Base-by-base conservation (phyloP, 1,140 invertebrate genomes). In the Diachasma alloeum region DNA sequence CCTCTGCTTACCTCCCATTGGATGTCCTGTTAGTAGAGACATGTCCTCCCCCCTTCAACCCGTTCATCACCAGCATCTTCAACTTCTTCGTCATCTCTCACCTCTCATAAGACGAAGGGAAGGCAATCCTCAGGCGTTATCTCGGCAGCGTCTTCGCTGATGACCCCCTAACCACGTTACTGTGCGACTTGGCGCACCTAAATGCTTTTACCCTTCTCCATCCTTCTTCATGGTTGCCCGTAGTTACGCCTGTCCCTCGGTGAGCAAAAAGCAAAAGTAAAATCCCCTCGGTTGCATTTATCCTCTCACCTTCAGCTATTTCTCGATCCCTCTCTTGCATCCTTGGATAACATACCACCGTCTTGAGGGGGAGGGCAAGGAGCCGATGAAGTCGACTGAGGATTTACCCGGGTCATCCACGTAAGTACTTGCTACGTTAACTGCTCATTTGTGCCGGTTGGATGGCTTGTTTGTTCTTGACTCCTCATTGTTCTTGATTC, bases 121-220 rank as follows among this genome's bases (percentile, higher is more conserved):
- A 22, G 13, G 48, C 48, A 56, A 56, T 56, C 48, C 48, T 22
- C 4, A 19, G 48, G n/a, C 70, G 67, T 78, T 80, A 74, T 70
- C 78, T 67, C 75, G 24, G 68, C 72, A 71, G 74, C 67, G 76
- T 76, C 79, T 78, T 75, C 80, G 81, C 81, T 83, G 83, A 84
- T 84, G 83, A 84, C 80, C 81, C 81, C 81, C 81, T 82, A 83
- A 81, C 83, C 81, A 82, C 76, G 81, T 83, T 83, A 83, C 81
- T 71, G 44, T 39, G 42, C 73, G 73, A 74, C 73, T 78, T 75
- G 72, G 81, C 82, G 77, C 80, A 84, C 80, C 78, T 80, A 80
- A 82, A 81, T 79, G 80, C 81, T 81, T 79, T 79, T 80, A 78
- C 78, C 76, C 72, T 71, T 78, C 75, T 37, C 66, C 48, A 19